Conservation (phyloP, 2,888 invertebrate genomes). For the Agrochola litura region DNA sequence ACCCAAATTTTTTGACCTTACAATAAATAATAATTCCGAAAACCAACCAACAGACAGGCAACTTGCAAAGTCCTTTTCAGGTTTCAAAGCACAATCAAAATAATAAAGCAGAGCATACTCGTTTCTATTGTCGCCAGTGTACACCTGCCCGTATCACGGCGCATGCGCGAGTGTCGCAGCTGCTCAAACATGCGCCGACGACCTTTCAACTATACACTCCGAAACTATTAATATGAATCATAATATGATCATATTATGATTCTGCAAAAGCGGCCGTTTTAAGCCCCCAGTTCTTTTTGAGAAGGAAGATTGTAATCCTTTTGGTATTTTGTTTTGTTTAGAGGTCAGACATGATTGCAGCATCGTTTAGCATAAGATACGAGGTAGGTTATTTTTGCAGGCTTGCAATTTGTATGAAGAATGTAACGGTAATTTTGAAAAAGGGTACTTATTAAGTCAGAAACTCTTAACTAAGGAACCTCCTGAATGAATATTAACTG, state of each 20-base stretch:
- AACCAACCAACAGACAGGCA: constrained; percentile 25
- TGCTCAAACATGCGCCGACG: constrained; percentile 71
- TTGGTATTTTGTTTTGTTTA: constrained; percentile 5
- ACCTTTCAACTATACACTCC: constrained; percentile 75
- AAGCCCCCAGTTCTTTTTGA: constrained; percentile 62
- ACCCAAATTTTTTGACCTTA: neutral
- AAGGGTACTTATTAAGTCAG: neutral
- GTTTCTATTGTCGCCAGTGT: constrained; percentile 56
- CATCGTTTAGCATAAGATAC: neutral
- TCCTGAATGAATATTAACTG: too few relatives aligned
- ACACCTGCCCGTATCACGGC: constrained; percentile 84
- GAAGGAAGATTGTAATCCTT: constrained; percentile 20
- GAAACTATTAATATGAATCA: too few relatives aligned
- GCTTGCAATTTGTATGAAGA: neutral
- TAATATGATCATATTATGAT: too few relatives aligned
- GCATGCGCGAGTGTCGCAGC: constrained; percentile 76
- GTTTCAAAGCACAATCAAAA: constrained; percentile 43
- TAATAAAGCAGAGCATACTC: constrained; percentile 71
- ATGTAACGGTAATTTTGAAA: neutral
- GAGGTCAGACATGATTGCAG: constrained; percentile 19
- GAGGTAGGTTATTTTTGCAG: constrained; percentile 9
- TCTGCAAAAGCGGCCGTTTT: too few relatives aligned
- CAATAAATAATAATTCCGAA: constrained; percentile 24
- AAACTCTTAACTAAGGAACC: too few relatives aligned
- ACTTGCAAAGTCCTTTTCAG: constrained; percentile 34